These are phyloP conservation scores for Xenus cinereus DNA, from an alignment of 2,113 vertebrate species.

Conservation along the genomic window DNA sequence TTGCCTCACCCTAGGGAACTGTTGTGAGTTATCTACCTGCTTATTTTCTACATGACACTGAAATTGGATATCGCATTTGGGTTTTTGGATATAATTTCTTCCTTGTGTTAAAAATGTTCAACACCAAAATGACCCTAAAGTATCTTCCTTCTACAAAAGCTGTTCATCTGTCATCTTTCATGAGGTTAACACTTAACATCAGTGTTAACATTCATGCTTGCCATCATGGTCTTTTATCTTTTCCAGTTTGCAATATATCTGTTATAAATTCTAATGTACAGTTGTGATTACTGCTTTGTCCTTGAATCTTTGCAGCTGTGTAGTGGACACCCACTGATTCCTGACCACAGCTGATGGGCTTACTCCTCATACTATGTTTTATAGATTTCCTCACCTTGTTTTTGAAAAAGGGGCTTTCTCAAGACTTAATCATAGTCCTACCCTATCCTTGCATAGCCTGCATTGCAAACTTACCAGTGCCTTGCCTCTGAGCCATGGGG, in stretches of 20 bases:
- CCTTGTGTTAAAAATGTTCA: not conserved
- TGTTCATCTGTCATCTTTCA: not conserved
- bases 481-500: not conserved
- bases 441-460: not conserved
- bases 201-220: not conserved
- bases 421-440: not conserved
- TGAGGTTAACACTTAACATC: too few relatives aligned
- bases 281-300: not conserved
- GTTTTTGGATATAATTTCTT: not conserved
- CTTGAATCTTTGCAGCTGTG: not conserved
- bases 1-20: not conserved
- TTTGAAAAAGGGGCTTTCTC: not conserved
- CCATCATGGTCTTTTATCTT: not conserved
- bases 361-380: not conserved
- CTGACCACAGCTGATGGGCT: not conserved
- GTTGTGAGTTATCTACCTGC: not conserved
- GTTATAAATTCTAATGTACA: not conserved
- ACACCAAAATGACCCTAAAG: not conserved
- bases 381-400: not conserved
- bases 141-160: not conserved
- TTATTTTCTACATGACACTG: not conserved
- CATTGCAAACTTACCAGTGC: not conserved
- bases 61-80: not conserved
- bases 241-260: not conserved
- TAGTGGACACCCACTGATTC: not conserved